These are phyloP conservation scores for Stegastes partitus DNA, from an alignment of 2,113 vertebrate species.

Conservation along the genomic window DNA sequence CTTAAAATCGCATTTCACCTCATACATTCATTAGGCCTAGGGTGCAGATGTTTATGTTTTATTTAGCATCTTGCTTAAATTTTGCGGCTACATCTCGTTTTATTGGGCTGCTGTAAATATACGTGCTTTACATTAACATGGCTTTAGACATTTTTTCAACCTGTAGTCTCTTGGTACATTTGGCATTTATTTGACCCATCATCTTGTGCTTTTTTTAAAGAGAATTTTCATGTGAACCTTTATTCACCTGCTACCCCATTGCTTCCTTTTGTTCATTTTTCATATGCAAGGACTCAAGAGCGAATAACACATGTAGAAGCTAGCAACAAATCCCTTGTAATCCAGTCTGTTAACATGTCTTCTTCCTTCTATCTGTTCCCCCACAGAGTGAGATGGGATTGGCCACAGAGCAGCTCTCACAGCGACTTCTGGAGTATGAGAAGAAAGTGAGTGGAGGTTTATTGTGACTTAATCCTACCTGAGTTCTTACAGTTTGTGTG, in stretches of 20 bases:
- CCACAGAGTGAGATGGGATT: conserved; percentile 97
- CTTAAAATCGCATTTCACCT: too few relatives aligned
- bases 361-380: background rate
- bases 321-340: background rate
- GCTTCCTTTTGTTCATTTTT: background rate
- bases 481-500: background rate
- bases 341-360: background rate
- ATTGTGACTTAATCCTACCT: background rate
- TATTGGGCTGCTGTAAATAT: background rate
- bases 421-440: conserved; percentile 94
- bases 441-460: conserved; percentile 88
- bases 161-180: background rate
- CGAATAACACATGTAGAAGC: background rate
- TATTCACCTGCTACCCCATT: background rate
- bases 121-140: background rate
- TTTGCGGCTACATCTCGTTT: background rate
- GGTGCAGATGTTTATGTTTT: background rate
- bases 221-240: background rate
- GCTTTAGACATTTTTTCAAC: conserved; percentile 10
- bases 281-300: background rate
- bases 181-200: conserved; percentile 2
- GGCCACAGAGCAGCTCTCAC: conserved; percentile 96
- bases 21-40: background rate
- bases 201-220: background rate
- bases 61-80: too few relatives aligned